A percentile compares a stretch with the other conserved stretches of the same genome.
Evolutionary conservation across 1,140 invertebrate genomes (phyloP).

Genomic region (Ladona fulva): DNA sequence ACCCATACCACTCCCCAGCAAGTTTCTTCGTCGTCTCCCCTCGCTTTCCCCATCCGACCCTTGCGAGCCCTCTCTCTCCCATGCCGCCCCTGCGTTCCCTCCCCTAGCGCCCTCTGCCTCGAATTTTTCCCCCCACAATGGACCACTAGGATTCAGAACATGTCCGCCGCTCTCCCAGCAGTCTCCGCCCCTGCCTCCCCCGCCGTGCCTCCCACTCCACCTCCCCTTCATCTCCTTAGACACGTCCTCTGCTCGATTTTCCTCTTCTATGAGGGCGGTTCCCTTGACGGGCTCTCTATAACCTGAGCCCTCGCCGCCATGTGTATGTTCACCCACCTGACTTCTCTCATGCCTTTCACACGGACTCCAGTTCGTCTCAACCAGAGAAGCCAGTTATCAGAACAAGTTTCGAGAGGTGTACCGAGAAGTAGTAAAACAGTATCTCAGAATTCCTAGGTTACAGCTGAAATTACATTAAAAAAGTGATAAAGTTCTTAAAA

Average conservation of each 20-base stretch:
- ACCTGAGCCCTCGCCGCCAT: too few species aligned
- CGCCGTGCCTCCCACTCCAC: background rate
- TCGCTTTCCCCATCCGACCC: background rate
- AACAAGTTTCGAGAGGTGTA: too few species aligned
- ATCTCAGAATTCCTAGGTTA: too few species aligned
- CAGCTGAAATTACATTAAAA: too few species aligned
- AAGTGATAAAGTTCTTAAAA: too few species aligned
- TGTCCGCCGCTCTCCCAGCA: conserved; percentile 4
- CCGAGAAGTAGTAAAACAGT: too few species aligned
- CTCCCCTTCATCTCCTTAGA: background rate
- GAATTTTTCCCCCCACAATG: conserved; percentile 4
- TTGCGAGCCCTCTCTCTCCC: background rate
- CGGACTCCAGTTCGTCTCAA: too few species aligned
- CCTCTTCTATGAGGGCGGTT: background rate
- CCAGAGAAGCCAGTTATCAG: too few species aligned
- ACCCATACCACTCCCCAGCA: background rate
- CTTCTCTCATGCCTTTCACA: too few species aligned
- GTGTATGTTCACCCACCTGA: too few species aligned
- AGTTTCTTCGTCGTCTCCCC: background rate
- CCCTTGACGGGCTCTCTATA: background rate
- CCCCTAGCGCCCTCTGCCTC: background rate
- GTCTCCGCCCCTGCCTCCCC: background rate
- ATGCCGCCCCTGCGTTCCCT: background rate
- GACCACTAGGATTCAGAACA: conserved; percentile 8
- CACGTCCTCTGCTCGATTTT: background rate